Conservation (phyloP, 2,113 vertebrate species). For the Oreochromis spilurus region DNA sequence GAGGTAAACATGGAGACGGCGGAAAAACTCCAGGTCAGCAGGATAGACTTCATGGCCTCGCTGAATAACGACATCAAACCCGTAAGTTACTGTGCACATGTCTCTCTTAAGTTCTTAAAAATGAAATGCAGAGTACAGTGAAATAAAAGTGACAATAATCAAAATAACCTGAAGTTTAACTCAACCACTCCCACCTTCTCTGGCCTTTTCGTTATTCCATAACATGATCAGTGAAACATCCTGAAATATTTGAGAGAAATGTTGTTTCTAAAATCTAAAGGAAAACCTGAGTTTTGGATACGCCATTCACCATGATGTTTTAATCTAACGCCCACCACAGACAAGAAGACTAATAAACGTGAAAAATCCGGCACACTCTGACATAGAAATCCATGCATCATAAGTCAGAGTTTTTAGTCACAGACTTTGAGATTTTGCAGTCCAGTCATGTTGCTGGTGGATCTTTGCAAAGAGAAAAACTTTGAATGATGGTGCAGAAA, state of each 20-base stretch:
- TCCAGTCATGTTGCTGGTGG: background rate
- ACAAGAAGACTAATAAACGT: background rate
- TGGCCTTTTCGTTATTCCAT: rapidly evolving
- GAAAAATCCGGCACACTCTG: rapidly evolving
- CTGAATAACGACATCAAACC: conserved; percentile 96
- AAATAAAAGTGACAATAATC: background rate
- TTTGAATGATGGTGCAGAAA: background rate
- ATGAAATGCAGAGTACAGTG: background rate
- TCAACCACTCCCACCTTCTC: background rate
- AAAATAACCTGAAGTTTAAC: background rate
- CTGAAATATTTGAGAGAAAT: background rate
- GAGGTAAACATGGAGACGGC: conserved; percentile 95
- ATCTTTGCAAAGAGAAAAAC: background rate
- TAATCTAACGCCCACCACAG: background rate
- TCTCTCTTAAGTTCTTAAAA: background rate
- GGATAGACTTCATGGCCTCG: conserved; percentile 86
- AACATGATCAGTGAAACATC: background rate
- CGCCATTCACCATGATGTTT: rapidly evolving
- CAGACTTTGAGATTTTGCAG: background rate
- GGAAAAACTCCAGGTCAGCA: conserved; percentile 83
- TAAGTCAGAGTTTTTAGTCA: background rate
- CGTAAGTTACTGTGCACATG: conserved; percentile 69
- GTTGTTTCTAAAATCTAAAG: background rate
- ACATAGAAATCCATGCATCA: rapidly evolving
- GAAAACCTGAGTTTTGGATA: background rate